Evolutionary conservation across 2,888 invertebrate species (phyloP).

Genomic region (Brachyptera putata): DNA sequence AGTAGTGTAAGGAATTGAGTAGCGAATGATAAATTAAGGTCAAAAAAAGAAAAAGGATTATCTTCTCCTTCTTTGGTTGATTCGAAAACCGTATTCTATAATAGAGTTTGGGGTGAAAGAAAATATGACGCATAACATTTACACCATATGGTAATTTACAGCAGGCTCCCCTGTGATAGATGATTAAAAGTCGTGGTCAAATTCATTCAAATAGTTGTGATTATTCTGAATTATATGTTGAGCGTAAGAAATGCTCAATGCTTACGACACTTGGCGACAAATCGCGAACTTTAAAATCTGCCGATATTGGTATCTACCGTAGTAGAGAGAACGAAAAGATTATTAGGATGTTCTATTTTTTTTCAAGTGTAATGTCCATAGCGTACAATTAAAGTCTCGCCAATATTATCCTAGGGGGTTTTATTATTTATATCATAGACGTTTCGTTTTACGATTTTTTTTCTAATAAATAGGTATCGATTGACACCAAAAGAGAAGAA

Average conservation of each 20-base stretch:
- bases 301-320: constrained; percentile 1
- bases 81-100: constrained; percentile 16
- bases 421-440: constrained; percentile 17
- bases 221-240: constrained; percentile 2
- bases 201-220: background rate
- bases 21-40: constrained; percentile 15
- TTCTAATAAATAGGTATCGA: no score
- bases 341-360: background rate
- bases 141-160: constrained; percentile 13
- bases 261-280: constrained; percentile 15
- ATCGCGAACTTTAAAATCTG: constrained; percentile 23
- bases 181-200: background rate
- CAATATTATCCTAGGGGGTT: background rate
- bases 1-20: background rate
- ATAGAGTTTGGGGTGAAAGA: constrained; percentile 9
- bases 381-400: constrained; percentile 16
- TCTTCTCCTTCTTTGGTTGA: constrained; percentile 17
- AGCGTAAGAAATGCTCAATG: background rate
- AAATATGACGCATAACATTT: constrained; percentile 3
- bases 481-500: no score
- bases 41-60: constrained; percentile 11
- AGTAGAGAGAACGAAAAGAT: background rate
- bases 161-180: background rate
- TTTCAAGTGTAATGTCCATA: background rate
- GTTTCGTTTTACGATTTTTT: constrained; percentile 17